Base-by-base conservation (phyloP, 2,797 vertebrate genomes). In the Brachyalestes nurse region DNA sequence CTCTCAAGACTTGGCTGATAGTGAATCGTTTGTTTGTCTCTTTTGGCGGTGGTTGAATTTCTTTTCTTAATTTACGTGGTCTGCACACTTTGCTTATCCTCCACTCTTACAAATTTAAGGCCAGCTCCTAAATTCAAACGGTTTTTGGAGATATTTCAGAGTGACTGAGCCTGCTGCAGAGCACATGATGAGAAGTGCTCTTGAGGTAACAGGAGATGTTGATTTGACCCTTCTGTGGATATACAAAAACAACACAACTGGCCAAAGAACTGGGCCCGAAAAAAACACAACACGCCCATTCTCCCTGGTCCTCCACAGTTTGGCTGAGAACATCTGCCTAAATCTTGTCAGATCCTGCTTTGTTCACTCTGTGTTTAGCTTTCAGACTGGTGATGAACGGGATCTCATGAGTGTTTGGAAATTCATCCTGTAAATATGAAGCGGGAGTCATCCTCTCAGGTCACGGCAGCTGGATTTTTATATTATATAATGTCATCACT, bases 381-480 rank as follows among this genome's bases (percentile, higher is more conserved):
- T 19, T 17, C 60, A 62, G 6, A 62, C 34, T 40, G 16, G 28
- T 65, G 62, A 65, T 65, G 6, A 65, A 40, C 40, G 17, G 16
- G 62, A 65, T 65, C 62, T 67, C 25, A 51, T 60, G 58, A 23
- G 34, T 76, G 38, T 77, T 72, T 82, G 74, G 19, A 67, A 78
- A 53, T 25, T n/a, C 40, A 21, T 49, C 45, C 58, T 62, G 45
- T 62, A 69, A 64, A 72, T 73, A 62, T 45, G 45, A 66, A 73
- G 42, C 17, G 16, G 5, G 70, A 19, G 25, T 42, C 34, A 25
- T 74, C 1, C 62, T 78, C 47, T 25, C 21, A 74, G 77, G 69
- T 67, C 49, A 62, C 60, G 58, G 16, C 45, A 60, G 70, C 53
- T 78, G 28, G 16, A 60, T 70, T 70, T 57, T 51, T n/a, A 19